Base-by-base conservation (phyloP, 2,888 invertebrate species). In the Julus scanicus region DNA sequence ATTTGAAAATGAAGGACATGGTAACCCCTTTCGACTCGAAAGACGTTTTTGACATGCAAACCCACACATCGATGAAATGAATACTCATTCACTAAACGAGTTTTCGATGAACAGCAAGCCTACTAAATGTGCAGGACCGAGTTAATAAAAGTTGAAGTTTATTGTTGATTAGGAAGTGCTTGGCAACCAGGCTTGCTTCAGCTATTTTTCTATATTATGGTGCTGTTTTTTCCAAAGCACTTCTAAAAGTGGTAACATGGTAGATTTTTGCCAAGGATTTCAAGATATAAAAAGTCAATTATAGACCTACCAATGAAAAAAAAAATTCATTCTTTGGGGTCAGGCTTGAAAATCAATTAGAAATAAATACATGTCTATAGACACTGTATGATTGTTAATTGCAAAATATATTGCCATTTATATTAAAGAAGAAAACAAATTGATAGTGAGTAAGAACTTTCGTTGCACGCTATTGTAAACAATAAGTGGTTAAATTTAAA, bases 151-250 rank as follows among this genome's bases (percentile, higher is more conserved):
- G 9, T 71, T 71, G 71, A 29, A 71, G 71, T 71, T 71, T 71
- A 71, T 71, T 71, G 71, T 71, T 71, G 71, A 71, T 71, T 71
- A 71, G 71, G 71, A 71, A 71, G 71, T 71, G 71, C 71, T 71
- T 20, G 13, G 71, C 9, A 71, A 71, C 71, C 29, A 71, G 8
- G 9, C 29, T 71, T 11, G 29, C 71, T 71, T 20, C 29, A 71
- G 71, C 71, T 71, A 29, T 20, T 71, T 29, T 20, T 63, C n/a
- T n/a, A 63, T 1, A 63, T n/a, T n/a, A n/a, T n/a, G n/a, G n/a
- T n/a, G n/a, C n/a, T n/a, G n/a, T n/a, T n/a, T n/a, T n/a, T n/a
- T n/a, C n/a, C n/a, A 63, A 63, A 20, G 63, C n/a, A 20, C n/a
- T 71, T 29, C 71, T 29, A 71, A 29, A 9, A 29, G 71, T 11